These are phyloP conservation scores for Bovichtus variegatus DNA, from an alignment of 2,797 vertebrate species.

Conservation along the genomic window DNA sequence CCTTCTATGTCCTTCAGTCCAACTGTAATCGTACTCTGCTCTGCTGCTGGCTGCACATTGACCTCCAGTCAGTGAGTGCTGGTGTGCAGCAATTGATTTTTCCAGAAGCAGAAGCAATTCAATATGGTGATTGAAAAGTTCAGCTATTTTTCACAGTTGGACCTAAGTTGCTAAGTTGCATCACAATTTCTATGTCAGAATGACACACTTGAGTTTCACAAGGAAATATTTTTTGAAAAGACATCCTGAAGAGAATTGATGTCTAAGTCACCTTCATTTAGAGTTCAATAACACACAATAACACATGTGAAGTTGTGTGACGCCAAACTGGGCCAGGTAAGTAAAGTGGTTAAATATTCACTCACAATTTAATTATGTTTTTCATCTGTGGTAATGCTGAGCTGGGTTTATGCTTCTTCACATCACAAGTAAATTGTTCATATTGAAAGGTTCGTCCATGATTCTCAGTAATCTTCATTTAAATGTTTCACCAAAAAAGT, in stretches of 20 bases:
- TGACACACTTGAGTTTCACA: background rate
- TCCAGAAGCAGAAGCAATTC: background rate
- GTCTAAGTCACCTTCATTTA: too few relatives aligned
- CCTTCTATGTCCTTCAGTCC: background rate
- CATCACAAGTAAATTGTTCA: background rate
- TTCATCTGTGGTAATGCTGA: background rate
- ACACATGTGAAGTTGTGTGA: too few relatives aligned
- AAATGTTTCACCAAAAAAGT: too few relatives aligned
- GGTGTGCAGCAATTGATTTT: constrained; percentile 26
- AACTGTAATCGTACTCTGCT: background rate
- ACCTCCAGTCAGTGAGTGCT: background rate
- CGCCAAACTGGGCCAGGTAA: too few relatives aligned
- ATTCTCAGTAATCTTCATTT: background rate
- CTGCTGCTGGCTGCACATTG: background rate
- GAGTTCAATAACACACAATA: too few relatives aligned
- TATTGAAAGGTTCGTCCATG: background rate
- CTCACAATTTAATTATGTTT: too few relatives aligned
- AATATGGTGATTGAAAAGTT: background rate
- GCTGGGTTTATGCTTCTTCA: background rate
- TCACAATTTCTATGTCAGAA: background rate
- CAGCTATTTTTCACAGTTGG: background rate
- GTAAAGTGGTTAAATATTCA: background rate
- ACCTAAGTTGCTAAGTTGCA: background rate
- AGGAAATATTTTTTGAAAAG: too few relatives aligned
- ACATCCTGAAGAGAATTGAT: background rate